Conservation (phyloP, 2,113 vertebrate genomes). For the Holacanthus passer region DNA sequence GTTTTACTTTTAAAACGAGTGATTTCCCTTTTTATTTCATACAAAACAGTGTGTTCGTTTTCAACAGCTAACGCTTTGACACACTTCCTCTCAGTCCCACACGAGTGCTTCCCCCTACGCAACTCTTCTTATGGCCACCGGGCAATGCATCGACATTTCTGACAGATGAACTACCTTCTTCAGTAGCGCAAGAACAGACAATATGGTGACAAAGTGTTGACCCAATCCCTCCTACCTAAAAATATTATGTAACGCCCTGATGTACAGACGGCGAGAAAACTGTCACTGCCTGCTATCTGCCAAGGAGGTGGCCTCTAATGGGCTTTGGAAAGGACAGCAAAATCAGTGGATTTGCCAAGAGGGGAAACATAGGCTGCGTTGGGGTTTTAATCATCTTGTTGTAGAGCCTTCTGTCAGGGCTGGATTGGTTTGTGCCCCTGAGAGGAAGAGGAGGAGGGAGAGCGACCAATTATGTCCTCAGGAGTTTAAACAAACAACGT, state of each 20-base stretch:
- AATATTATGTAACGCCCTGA: slow-evolving; percentile 16
- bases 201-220: slow-evolving; percentile 21
- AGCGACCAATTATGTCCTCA: slow-evolving; percentile 32
- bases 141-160: slow-evolving; percentile 8
- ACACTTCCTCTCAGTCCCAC: slow-evolving; percentile 15
- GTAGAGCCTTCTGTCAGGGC: slow-evolving; percentile 43
- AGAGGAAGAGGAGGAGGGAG: slow-evolving; percentile 28
- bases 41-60: slow-evolving; percentile 11
- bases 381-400: slow-evolving; percentile 55
- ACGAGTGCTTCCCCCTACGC: neutral
- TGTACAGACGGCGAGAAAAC: neutral
- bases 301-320: slow-evolving; percentile 40
- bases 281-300: slow-evolving; percentile 23
- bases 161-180: slow-evolving; percentile 45
- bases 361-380: slow-evolving; percentile 27
- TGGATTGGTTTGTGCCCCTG: slow-evolving; percentile 58
- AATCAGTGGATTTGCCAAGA: slow-evolving; percentile 41
- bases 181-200: slow-evolving; percentile 28
- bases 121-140: slow-evolving; percentile 1
- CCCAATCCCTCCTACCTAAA: neutral
- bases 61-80: neutral
- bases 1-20: slow-evolving; percentile 34
- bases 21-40: slow-evolving; percentile 20
- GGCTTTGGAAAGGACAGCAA: slow-evolving; percentile 47
- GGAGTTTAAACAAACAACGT: slow-evolving; percentile 52